Conservation (phyloP, 2,888 invertebrate genomes). For the Maniola hyperantus region DNA sequence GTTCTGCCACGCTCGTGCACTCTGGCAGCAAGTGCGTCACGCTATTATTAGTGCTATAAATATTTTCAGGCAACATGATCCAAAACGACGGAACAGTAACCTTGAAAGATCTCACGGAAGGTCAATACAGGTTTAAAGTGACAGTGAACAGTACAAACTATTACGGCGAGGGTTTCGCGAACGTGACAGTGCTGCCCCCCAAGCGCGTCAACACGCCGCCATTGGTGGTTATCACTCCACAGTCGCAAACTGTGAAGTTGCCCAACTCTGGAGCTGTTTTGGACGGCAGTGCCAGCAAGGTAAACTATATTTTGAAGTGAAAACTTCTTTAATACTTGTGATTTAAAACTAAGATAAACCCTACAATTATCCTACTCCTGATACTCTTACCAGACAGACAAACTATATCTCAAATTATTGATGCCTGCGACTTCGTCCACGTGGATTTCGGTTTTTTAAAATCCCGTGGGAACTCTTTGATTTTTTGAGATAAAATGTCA, state of each 20-base stretch:
- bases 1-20: too few species aligned
- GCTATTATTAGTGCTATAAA: neutral
- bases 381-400: too few species aligned
- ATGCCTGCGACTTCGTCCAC: too few species aligned
- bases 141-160: conserved; percentile 90
- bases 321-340: too few species aligned
- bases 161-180: conserved; percentile 92
- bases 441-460: too few species aligned
- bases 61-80: conserved; percentile 87
- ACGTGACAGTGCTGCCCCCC: conserved; percentile 94
- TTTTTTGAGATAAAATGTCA: too few species aligned
- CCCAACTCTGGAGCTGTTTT: conserved; percentile 95
- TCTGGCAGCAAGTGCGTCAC: too few species aligned
- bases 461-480: too few species aligned
- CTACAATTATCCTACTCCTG: too few species aligned
- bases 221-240: conserved; percentile 92
- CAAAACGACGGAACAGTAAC: conserved; percentile 93
- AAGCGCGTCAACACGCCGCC: conserved; percentile 92
- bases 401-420: too few species aligned
- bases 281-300: conserved; percentile 90
- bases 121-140: conserved; percentile 92
- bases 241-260: conserved; percentile 92
- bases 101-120: conserved; percentile 92
- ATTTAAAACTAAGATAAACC: too few species aligned
- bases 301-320: conserved; percentile 39